Base-by-base conservation (phyloP, 30 jellyfish, hydroid and myxozoan genomes). In the Hydractinia symbiolongicarpus region DNA sequence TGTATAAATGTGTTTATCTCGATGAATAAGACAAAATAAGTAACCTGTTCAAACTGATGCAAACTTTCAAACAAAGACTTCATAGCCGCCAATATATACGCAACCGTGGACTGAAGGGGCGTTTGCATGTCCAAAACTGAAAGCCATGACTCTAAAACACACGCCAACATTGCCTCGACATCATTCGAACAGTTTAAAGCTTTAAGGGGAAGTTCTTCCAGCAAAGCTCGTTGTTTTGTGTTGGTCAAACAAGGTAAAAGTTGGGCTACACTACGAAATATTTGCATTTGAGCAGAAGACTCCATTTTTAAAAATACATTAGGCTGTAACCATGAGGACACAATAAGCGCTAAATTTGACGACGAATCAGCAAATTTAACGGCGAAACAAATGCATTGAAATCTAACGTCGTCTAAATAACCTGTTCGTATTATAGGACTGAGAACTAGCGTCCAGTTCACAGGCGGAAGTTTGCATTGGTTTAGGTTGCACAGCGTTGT, bases 401-500 rank as follows among this genome's bases (percentile, higher is more conserved):
- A 81, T 53, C 78, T 56, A 0, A 82, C 79, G 11, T 62, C 86
- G 8, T 64, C 86, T n/a, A 67, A 82, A 62, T 53, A 83, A 67
- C 94, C 90, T 40, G 79, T 78, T 57, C 80, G 73, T 84, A 77
- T 52, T 17, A 88, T 71, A 7, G 94, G 90, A 71, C 78, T 83
- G 54, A 88, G 55, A 5, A 66, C 87, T 9, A 73, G 81, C 8
- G 94, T 83, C 96, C 96, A 88, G 74, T 78, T 77, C 8, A 83
- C 96, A 66, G 96, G 90, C 5, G 96, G 96, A 11, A 88, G 78
- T 40, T 55, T 83, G 20, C 49, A 16, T 2, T 57, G 81, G 4
- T 84, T 58, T 13, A 73, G 61, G 16, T 55, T 52, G 58, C 58
- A 71, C 40, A 83, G 80, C 44, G 79, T 17, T 16, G 58, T 11